Evolutionary conservation across 2,113 vertebrate genomes (phyloP), one percentile per base, ranked within the genome.

Genomic region (Xenus cinereus): DNA sequence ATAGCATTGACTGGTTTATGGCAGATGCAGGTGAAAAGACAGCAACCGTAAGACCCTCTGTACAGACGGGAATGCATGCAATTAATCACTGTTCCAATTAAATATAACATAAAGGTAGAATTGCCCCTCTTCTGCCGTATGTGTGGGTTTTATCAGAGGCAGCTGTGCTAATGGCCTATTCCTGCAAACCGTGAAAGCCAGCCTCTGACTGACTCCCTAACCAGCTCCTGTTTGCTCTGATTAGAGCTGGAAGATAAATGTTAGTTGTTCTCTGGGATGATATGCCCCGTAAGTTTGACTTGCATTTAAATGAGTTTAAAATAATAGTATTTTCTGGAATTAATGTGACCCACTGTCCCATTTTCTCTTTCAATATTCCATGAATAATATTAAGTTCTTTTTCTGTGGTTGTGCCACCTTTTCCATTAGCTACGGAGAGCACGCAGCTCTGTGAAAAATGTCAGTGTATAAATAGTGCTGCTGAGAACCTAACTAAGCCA

Each of bases 261-360:
- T 53, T 90, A 79, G 90, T 71, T 84, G 35, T 81, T 91, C 5
- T 89, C 80, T 17, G 24, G 68, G 59, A 89, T 74, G 77, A 89
- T 78, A 63, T 22, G 60, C 73, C 86, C 80, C 46, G 3, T 77
- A 89, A 84, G 46, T 96, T 64, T 89, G 64, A 75, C 93, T 93
- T 87, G 76, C 75, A 96, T 93, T 90, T 93, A 94, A 96, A 97
- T 93, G 32, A 86, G 57, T 93, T 78, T 82, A 93, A 96, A 96
- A 93, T 89, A 96, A 93, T 88, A 92, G 72, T 86, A 75, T 92
- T 95, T 94, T 39, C 69, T 3, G 4, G 82, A 94, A 95, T 96
- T 96, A 94, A 93, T 93, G 64, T 78, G 73, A 89, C 64, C 59
- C 76, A n/a, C 45, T 66, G 41, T 79, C 96, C 76, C 82, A 86